phyloP scores from a whole-genome alignment of 2,888 invertebrate species.

The Phrixothrix hirtus region DNA sequence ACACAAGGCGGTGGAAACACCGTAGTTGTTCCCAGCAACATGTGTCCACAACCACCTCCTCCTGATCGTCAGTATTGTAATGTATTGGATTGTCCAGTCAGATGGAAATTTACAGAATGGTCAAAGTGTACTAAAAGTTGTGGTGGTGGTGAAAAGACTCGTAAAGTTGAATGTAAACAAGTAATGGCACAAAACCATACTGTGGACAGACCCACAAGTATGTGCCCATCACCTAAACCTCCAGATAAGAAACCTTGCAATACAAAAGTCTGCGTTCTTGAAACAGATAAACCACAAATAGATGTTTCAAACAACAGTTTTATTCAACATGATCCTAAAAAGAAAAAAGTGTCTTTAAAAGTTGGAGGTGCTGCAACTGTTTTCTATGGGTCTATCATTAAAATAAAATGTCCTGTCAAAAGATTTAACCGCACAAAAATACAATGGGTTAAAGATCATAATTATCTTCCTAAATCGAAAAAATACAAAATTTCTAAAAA shows the following conservation, averaged over 20 bases:
- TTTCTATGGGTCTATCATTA: conserved; percentile 88
- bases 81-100: conserved; percentile 87
- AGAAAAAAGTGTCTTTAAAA: conserved; percentile 80
- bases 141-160: conserved; percentile 85
- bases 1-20: conserved; percentile 86
- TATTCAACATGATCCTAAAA: conserved; percentile 81
- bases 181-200: conserved; percentile 92
- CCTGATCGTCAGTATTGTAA: conserved; percentile 90
- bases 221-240: conserved; percentile 77
- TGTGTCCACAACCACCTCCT: conserved; percentile 91
- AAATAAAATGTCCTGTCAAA: conserved; percentile 92
- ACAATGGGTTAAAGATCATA: conserved; percentile 87
- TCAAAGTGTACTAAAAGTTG: conserved; percentile 92
- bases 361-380: conserved; percentile 90
- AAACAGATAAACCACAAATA: conserved; percentile 74
- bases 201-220: conserved; percentile 74
- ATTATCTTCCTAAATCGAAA: conserved; percentile 73
- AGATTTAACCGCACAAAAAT: conserved; percentile 81
- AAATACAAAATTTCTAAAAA: conserved; percentile 89
- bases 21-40: conserved; percentile 88
- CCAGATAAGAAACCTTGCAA: conserved; percentile 83
- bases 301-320: conserved; percentile 80
- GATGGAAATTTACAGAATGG: conserved; percentile 89
- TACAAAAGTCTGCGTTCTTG: conserved; percentile 74
- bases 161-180: conserved; percentile 87